Base-by-base conservation (phyloP, 2,888 invertebrate genomes). In the Acrobasis suavella region DNA sequence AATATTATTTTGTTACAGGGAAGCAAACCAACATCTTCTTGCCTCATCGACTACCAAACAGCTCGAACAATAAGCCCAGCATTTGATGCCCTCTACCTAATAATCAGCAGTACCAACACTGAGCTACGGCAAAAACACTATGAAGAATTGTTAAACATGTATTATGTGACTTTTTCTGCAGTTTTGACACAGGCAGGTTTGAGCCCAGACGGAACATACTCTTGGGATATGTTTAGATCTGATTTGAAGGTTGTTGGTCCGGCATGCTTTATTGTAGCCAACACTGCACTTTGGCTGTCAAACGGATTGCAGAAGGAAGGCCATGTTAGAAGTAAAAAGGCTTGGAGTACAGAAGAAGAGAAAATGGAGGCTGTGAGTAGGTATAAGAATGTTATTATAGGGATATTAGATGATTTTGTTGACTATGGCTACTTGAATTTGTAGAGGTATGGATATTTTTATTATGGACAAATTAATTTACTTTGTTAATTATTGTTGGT, bases 1-100 rank as follows among this genome's bases (percentile, higher is more conserved):
- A n/a, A n/a, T n/a, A n/a, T n/a, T n/a, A n/a, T 69, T 64, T 67
- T 74, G 50, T 87, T 85, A 14, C 73, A 91, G 91, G 69, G 76
- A 50, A 67, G 70, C 1, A 71, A 72, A 58, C 88, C 89, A 6
- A 60, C 72, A 9, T 77, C 81, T 14, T 87, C 86, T 1, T 91
- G 92, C 67, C 63, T 91, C 10, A 88, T 92, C 71, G 92, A 92
- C 69, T 91, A 85, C 64, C 92, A 92, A 77, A 84, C 89, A 39
- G 73, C 81, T 10, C 77, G 89, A 50, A 71, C 85, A 42, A 78
- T 81, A 17, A 86, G 86, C 65, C 86, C 90, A 15, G 89, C 89
- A 7, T 89, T 77, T 70, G 92, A 92, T 65, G 68, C 80, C 0
- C 64, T 91, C 17, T 91, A 84, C 63, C 77, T 92, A 2, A 86